These are phyloP conservation scores for Seira ritae DNA, from an alignment of 2,888 invertebrate species.

Conservation along the genomic window DNA sequence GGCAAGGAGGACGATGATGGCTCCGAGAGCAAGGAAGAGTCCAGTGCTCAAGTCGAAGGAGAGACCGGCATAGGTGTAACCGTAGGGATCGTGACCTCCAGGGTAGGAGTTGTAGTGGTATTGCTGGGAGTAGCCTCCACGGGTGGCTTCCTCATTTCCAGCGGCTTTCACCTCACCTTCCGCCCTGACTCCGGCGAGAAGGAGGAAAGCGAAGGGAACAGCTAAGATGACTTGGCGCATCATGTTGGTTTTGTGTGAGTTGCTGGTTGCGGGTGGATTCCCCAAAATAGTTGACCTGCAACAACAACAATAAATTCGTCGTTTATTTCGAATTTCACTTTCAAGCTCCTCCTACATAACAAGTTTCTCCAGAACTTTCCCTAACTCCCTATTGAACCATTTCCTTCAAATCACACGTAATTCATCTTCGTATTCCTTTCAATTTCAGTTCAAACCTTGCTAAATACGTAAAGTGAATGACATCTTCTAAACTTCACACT, in stretches of 20 bases:
- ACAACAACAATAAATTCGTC: not conserved
- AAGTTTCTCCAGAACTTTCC: not conserved
- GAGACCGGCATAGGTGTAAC: slow-evolving; percentile 73
- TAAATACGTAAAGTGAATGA: too few species aligned
- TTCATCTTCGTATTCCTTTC: too few species aligned
- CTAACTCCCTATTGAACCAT: not conserved
- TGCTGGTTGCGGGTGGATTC: slow-evolving; percentile 33
- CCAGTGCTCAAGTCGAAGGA: slow-evolving; percentile 74
- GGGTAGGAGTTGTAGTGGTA: slow-evolving; percentile 74
- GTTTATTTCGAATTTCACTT: slow-evolving; percentile 5
- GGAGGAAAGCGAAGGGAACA: slow-evolving; percentile 73
- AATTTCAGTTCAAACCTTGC: too few species aligned
- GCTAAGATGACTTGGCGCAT: slow-evolving; percentile 72
- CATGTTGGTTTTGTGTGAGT: slow-evolving; percentile 66
- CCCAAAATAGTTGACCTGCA: slow-evolving; percentile 55
- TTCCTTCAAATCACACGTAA: too few species aligned
- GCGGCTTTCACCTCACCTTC: slow-evolving; percentile 71
- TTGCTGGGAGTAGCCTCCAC: slow-evolving; percentile 73
- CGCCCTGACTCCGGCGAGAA: slow-evolving; percentile 72
- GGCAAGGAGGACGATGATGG: slow-evolving; percentile 73
- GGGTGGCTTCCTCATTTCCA: slow-evolving; percentile 70
- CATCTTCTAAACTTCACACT: too few species aligned
- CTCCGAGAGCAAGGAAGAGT: slow-evolving; percentile 73
- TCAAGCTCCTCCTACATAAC: not conserved
- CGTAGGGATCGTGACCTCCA: slow-evolving; percentile 73